A percentile compares a stretch with the other conserved stretches of the same genome.
Conservation (phyloP, 2,113 vertebrate genomes). For the Hippopotamus amphibius region DNA sequence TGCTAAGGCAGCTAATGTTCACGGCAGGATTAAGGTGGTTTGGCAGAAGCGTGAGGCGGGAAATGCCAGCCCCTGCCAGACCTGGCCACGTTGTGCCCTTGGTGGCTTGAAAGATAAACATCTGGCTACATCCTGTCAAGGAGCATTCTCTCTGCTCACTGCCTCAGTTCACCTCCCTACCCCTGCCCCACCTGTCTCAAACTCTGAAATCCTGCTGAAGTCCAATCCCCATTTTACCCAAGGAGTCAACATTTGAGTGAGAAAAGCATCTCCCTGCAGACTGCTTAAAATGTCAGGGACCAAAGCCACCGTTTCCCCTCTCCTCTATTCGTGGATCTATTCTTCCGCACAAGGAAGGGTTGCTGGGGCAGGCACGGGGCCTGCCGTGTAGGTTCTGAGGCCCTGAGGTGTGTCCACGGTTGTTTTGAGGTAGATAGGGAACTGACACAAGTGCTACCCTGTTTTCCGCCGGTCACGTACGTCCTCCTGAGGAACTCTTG, state of each 20-base stretch:
- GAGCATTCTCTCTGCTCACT: constrained; percentile 26
- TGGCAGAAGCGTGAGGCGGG: constrained; percentile 56
- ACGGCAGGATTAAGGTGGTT: constrained; percentile 70
- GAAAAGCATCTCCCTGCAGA: not conserved
- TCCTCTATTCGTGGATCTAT: accelerated
- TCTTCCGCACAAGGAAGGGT: not conserved
- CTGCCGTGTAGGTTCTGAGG: not conserved
- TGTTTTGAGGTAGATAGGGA: not conserved
- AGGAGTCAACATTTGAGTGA: not conserved
- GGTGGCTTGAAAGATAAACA: constrained; percentile 76
- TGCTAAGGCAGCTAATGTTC: constrained; percentile 32
- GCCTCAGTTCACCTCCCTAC: constrained; percentile 55
- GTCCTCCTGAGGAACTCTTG: not conserved
- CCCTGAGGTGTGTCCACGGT: too few species aligned
- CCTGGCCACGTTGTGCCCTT: constrained; percentile 48
- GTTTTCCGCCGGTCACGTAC: accelerated
- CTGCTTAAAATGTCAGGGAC: not conserved
- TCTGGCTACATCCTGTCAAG: constrained; percentile 54
- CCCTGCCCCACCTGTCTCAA: not conserved
- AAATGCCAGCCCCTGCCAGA: constrained; percentile 61
- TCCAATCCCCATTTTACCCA: not conserved
- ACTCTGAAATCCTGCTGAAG: not conserved
- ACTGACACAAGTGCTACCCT: accelerated
- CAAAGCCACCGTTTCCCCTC: not conserved
- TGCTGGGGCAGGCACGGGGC: too few species aligned